Base-by-base conservation (phyloP, 64 coral and sea anemone genomes). In the Porites australiensis region DNA sequence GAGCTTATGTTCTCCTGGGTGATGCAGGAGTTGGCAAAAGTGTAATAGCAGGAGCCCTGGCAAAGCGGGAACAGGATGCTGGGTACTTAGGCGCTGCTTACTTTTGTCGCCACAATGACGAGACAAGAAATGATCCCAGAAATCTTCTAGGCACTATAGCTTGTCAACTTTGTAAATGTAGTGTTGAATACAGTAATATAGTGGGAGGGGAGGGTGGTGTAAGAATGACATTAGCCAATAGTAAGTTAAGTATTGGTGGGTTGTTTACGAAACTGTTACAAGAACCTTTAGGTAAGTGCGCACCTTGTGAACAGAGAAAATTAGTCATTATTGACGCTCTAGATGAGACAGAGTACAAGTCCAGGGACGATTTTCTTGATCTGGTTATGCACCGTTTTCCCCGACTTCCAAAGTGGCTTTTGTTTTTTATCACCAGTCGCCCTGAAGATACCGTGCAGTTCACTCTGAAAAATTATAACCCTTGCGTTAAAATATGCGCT, bases 351-450 rank as follows among this genome's bases (percentile, higher is more conserved):
- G 7, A 87, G 12, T 87, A 87, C 50, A 3, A 72, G 83, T 72
- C 83, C 65, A 72, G 83, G 64, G 66, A 72, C 0, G 83, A 87
- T 87, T 87, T 87, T 52, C 66, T 87, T 21, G 48, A 86, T 23
- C 83, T 86, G 13, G 22, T 87, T 58, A 59, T 19, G 20, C 13
- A 52, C 4, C 50, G 68, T 52, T 74, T 87, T 14, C 85, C 85
- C 50, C 6, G 16, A 19, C 68, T 88, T 87, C 83, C 83, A 0
- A 23, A 72, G 23, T 87, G 83, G 83, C 49, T 87, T 52, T 1
- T 87, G 19, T 87, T 87, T 11, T 87, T 87, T 44, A 87, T 87
- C 61, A 87, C 83, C 52, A 87, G 83, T 72, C 83, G 83, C 18
- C 85, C 85, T 4, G 85, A 88, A 51, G 67, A 74, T 5, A 72